Percentiles rank a stretch among this genome's conserved stretches.
These are phyloP conservation scores for Ceratoteleas bidentatus DNA, from an alignment of 1,140 invertebrate species.

Conservation along the genomic window DNA sequence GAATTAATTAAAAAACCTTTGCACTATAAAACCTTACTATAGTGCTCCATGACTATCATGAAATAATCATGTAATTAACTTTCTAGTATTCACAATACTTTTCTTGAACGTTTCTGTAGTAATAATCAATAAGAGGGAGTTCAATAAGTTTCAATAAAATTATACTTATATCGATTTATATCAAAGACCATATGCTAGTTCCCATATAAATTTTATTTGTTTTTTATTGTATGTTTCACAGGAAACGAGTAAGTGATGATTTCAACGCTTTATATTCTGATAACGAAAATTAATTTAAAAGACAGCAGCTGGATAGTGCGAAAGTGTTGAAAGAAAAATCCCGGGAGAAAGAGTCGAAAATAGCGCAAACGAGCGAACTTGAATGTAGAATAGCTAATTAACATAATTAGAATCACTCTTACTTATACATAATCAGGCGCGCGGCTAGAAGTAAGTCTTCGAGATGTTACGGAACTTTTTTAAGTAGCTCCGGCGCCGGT, in stretches of 20 bases:
- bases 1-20: too few species aligned
- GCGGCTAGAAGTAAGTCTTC: slow-evolving; percentile 50
- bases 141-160: too few species aligned
- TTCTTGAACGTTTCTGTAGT: too few species aligned
- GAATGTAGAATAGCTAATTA: slow-evolving; percentile 70
- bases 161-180: too few species aligned
- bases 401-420: slow-evolving; percentile 74
- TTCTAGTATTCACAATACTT: too few species aligned
- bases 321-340: slow-evolving; percentile 56
- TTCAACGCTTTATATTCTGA: slow-evolving; percentile 21
- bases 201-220: slow-evolving; percentile 9
- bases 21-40: too few species aligned
- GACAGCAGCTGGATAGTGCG: slow-evolving; percentile 14
- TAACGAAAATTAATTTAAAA: slow-evolving; percentile 25
- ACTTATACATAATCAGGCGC: slow-evolving; percentile 66
- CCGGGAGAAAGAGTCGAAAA: slow-evolving; percentile 42
- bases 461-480: slow-evolving; percentile 68
- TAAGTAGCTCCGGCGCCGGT: slow-evolving; percentile 52
- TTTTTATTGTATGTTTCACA: too few species aligned
- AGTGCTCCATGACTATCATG: too few species aligned
- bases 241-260: slow-evolving; percentile 3
- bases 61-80: too few species aligned
- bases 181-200: slow-evolving; percentile 24
- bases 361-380: slow-evolving; percentile 65
- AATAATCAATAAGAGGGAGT: too few species aligned